A percentile compares a stretch with the other conserved stretches of the same genome.
phyloP scores from a whole-genome alignment of 2,797 vertebrate genomes.

The Sternotherus odoratus region DNA sequence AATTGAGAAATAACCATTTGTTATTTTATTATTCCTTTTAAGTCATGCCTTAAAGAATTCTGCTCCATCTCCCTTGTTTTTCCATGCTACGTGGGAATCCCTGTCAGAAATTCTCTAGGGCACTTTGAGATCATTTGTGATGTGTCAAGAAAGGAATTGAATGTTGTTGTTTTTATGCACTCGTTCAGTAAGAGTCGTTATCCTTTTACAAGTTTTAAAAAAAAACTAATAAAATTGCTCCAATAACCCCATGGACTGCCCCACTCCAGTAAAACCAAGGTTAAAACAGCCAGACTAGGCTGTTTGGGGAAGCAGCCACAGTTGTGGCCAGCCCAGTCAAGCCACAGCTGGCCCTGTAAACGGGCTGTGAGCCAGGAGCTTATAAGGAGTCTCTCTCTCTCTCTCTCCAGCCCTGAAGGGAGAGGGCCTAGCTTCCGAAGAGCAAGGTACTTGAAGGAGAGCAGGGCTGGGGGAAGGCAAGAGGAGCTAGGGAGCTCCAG shows the following conservation, averaged over 20 bases:
- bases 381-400: too few species aligned
- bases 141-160: neutral
- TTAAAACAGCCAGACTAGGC: too few species aligned
- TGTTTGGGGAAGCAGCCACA: too few species aligned
- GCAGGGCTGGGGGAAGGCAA: too few species aligned
- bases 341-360: too few species aligned
- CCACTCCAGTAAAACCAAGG: too few species aligned
- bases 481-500: too few species aligned
- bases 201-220: neutral
- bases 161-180: neutral
- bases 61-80: neutral
- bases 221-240: neutral
- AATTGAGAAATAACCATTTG: rapidly evolving
- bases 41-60: neutral
- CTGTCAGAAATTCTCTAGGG: neutral
- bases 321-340: too few species aligned
- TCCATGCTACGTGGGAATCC: neutral
- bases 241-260: neutral
- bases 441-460: too few species aligned
- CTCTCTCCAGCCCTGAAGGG: too few species aligned
- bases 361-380: too few species aligned
- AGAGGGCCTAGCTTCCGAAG: too few species aligned
- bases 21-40: neutral
- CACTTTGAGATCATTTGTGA: neutral
- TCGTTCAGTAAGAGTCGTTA: neutral